Evolutionary conservation across 2,113 vertebrate species (phyloP), one percentile per base, ranked within the genome.

Genomic region (Thomomys bottae): DNA sequence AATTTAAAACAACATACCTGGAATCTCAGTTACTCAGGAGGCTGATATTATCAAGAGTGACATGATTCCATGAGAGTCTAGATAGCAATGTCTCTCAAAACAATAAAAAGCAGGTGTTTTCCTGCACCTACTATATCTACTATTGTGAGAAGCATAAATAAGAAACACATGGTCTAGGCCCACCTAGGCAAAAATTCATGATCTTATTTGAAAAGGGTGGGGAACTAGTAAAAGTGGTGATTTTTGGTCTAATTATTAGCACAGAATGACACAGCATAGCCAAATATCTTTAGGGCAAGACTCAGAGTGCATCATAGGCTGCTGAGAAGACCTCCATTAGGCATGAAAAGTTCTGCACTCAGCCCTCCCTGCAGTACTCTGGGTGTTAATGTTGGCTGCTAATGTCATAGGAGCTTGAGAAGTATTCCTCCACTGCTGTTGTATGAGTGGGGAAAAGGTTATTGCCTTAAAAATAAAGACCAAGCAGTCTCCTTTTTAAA

Each of bases 221-320:
- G 14, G 49, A 15, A n/a, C n/a, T n/a, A n/a, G n/a, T n/a, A n/a
- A n/a, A 80, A 24, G 15, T 72, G 83, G 30, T 40, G n/a, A 23
- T 61, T 86, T 54, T 93, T 66, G n/a, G n/a, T 70, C 36, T 67
- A 24, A 73, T 86, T 68, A 64, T 67, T 86, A 20, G 70, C 34
- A 68, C n/a, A 40, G 84, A 80, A 8, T 21, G 72, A 68, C n/a
- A 40, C 84, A 80, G 11, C 26, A 76, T 3, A 49, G 24, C 8
- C n/a, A 67, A 26, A 36, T 49, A 80, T 5, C 34, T 76, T 59
- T 71, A 68, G 10, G 75, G 5, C 73, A 87, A 20, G 77, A 67
- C 77, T 91, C 45, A 66, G 17, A 49, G 78, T 59, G 11, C 45
- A 45, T 17, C 1, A 10, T 67, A 24, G 5, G n/a, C 54, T 30